A percentile compares a stretch with the other conserved stretches of the same genome.
Conservation (phyloP, 2,888 invertebrate genomes). For the Lymantria monacha region DNA sequence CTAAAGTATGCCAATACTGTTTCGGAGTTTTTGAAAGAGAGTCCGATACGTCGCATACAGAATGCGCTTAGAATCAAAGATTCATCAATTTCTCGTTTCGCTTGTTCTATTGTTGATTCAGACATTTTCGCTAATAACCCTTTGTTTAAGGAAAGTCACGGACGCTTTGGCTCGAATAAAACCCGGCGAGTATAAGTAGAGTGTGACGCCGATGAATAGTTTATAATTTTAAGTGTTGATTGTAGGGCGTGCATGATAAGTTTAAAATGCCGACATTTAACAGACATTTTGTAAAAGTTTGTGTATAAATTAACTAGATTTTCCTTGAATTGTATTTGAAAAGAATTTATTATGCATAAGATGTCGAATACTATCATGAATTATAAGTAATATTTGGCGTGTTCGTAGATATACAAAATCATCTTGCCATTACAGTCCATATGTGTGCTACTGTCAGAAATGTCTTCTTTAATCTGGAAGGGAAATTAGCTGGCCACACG, state of each 20-base stretch:
- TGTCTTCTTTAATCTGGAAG: no score
- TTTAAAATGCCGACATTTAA: conserved; percentile 29
- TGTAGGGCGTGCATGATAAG: conserved; percentile 35
- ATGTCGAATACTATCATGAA: neutral
- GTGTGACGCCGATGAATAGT: conserved; percentile 38
- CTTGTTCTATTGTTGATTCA: conserved; percentile 43
- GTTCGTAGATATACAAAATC: no score
- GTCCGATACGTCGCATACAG: conserved; percentile 62
- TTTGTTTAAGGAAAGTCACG: conserved; percentile 30
- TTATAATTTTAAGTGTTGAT: conserved; percentile 35
- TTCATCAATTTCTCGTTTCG: conserved; percentile 61
- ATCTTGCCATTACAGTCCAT: no score
- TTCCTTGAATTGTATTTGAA: conserved; percentile 12
- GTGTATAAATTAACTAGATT: conserved; percentile 10
- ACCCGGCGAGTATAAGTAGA: conserved; percentile 34
- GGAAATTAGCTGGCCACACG: no score
- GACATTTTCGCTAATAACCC: conserved; percentile 46
- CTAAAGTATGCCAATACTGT: conserved; percentile 37
- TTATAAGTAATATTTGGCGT: no score
- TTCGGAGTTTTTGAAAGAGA: conserved; percentile 54
- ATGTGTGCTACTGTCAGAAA: no score
- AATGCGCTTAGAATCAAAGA: conserved; percentile 57
- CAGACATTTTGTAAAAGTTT: conserved; percentile 29
- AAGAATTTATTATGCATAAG: conserved; percentile 2
- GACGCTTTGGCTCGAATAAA: conserved; percentile 31